Base-by-base conservation (phyloP, 2,113 vertebrate species). In the Hippocampus abdominalis region DNA sequence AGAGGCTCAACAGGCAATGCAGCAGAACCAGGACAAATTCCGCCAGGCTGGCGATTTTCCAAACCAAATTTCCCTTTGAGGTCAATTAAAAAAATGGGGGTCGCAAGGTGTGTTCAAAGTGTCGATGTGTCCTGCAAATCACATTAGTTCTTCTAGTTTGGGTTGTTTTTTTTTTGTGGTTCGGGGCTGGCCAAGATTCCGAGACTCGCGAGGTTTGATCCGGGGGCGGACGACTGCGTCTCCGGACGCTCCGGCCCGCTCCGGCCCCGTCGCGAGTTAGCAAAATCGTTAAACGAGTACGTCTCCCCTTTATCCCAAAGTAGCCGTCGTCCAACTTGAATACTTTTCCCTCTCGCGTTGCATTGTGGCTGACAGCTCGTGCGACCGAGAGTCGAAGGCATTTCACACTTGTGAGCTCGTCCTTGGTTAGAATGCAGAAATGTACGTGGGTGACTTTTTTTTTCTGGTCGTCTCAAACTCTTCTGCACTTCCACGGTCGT, bases 371-470 rank as follows among this genome's bases (percentile, higher is more conserved):
- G 29, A 32, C 29, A 32, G 29, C 40, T 42, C 40, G 40, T 42
- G 8, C 8, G 81, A 32, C 29, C 29, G 29, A 32, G 29, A 32
- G 29, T 32, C 29, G 29, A 32, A 32, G 29, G 29, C 4, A 32
- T 88, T 82, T 86, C 74, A 78, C 65, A 74, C 84, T 76, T 77
- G 75, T 87, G 84, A 84, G 73, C 76, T 78, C 39, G 74, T 86
- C 84, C 81, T 86, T 82, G 84, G 74, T 70, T 68, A 68, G 70
- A 83, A 68, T 81, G 56, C 51, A 48, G 73, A 74, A 84, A 72
- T 68, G 72, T 74, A 74, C 62, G 73, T 61, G 27, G 39, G 68
- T 16, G 64, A 76, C 70, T 75, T 73, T 60, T 61, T 61, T 13
- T 25, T 56, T 16, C 23, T 32, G 29, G 29, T 27, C 12, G 3